Evolutionary conservation across 1,140 invertebrate genomes (phyloP).

Genomic region (Trichonephila clavata): DNA sequence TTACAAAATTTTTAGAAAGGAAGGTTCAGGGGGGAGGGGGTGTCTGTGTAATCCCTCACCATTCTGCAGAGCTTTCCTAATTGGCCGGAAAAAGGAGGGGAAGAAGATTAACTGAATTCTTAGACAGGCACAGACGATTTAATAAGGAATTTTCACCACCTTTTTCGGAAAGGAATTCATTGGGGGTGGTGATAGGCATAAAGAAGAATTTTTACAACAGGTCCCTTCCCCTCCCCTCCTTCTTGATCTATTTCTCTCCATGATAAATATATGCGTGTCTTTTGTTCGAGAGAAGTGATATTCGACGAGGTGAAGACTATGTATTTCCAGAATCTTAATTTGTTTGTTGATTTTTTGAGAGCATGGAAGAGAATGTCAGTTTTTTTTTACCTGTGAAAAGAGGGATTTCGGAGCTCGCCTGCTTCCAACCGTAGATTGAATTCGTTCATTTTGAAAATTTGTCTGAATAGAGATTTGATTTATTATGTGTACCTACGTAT

Average conservation of each 20-base stretch:
- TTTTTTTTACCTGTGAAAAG: background rate
- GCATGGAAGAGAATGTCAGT: background rate
- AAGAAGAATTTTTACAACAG: background rate
- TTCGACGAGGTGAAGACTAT: background rate
- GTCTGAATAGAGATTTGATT: background rate
- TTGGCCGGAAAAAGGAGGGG: background rate
- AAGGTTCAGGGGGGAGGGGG: background rate
- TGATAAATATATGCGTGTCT: conserved; percentile 33
- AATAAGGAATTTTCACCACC: conserved; percentile 61
- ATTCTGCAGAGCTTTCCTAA: conserved; percentile 8
- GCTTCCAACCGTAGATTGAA: background rate
- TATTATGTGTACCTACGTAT: no score
- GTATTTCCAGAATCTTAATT: conserved; percentile 10
- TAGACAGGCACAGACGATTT: conserved; percentile 12
- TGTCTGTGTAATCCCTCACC: background rate
- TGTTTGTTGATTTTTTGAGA: background rate
- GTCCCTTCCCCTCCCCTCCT: no score
- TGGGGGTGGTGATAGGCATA: background rate
- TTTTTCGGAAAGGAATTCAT: background rate
- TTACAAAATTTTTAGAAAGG: conserved; percentile 18
- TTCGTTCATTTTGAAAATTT: background rate
- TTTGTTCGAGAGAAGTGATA: conserved; percentile 4
- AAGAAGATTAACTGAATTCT: conserved; percentile 70
- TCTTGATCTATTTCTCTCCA: background rate
- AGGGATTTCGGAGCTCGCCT: background rate